Evolutionary conservation across 2,797 vertebrate genomes (phyloP), one percentile per base, ranked within the genome.

Genomic region (Corythornis leucogaster): DNA sequence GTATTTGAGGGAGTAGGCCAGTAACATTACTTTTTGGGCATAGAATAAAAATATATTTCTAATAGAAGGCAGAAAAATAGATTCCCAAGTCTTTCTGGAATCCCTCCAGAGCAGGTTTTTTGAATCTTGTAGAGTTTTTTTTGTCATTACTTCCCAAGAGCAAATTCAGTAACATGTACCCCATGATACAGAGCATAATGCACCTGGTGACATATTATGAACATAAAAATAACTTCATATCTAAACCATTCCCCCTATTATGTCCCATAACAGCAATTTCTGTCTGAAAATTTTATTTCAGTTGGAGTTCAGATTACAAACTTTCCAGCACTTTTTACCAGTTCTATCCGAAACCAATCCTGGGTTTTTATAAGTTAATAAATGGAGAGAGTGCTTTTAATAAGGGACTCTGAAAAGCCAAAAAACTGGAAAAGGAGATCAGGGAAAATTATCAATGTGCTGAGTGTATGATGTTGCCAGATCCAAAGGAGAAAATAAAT

Each of bases 291-390:
- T 84, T 94, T 73, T 85, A 67, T 92, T 92, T 95, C 69, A 79
- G 24, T 80, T 69, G 70, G 66, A 93, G 93, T 94, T 96, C 92
- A 93, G 77, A 91, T 96, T 93, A 95, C 86, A 42, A 64, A 79
- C 78, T 96, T 97, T 94, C 87, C 90, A 97, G 71, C 35, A 85
- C 53, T 88, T 96, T 92, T 95, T 68, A 88, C 80, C 80, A 91
- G 31, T 83, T 73, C 70, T 76, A 85, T 95, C 80, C 74, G 94
- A 96, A 97, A 95, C 14, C 43, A 93, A 87, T 87, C 43, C 79
- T 91, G 76, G 48, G 48, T 90, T 97, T 94, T 97, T 96, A 89
- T 96, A 96, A 94, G 90, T 94, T 95, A 97, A 91, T 96, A 95
- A 97, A 94, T 63, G 79, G 78, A 89, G 83, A 66, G 11, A 66